Conservation (phyloP, 1,140 invertebrate genomes). For the Drosophila yakuba region DNA sequence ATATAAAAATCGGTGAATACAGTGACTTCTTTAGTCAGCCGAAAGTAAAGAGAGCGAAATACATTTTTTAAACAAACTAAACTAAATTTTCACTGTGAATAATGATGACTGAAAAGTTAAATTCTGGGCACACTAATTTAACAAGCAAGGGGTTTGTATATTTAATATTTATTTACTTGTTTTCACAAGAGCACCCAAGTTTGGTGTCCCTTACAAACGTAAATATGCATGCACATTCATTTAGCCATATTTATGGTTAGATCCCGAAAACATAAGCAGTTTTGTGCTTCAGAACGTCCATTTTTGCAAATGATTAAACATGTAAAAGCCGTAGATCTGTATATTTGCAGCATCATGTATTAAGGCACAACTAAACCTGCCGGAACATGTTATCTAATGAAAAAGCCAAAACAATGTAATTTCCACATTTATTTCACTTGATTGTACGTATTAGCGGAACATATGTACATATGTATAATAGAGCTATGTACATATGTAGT, state of each 20-base stretch:
- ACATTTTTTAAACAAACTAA: constrained; percentile 37
- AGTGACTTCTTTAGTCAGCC: constrained; percentile 14
- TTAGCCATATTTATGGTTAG: background rate
- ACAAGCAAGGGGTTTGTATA: constrained; percentile 86
- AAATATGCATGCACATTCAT: too few relatives aligned
- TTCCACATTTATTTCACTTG: background rate
- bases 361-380: constrained; percentile 4
- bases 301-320: background rate
- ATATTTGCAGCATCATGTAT: background rate
- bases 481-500: constrained; percentile 1
- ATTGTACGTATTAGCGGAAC: background rate
- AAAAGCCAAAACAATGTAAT: constrained; percentile 13
- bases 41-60: constrained; percentile 33
- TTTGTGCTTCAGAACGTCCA: background rate
- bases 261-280: background rate
- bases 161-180: constrained; percentile 17
- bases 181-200: background rate
- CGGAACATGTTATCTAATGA: constrained; percentile 19
- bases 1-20: constrained; percentile 36
- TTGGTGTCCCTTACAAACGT: too few relatives aligned
- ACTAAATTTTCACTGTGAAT: constrained; percentile 24
- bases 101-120: constrained; percentile 87
- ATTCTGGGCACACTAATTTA: constrained; percentile 86
- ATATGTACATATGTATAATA: constrained; percentile 2
- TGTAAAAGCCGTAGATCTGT: background rate